These are phyloP conservation scores for Zaprionus vittiger DNA, from an alignment of 1,140 invertebrate species.

Conservation along the genomic window DNA sequence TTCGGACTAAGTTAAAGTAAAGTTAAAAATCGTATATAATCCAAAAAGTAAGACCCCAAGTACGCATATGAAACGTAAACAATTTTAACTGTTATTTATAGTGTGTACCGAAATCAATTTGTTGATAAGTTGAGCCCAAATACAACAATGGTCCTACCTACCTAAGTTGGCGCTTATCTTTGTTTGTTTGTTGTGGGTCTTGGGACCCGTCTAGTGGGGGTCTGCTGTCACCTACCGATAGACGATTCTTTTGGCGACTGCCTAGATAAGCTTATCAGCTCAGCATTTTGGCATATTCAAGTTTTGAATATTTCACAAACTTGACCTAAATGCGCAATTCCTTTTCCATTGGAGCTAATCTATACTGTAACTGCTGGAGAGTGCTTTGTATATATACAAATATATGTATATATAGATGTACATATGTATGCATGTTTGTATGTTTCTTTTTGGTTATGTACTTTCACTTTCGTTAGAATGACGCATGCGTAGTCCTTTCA, in stretches of 20 bases:
- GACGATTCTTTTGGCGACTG: not conserved
- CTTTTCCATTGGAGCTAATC: slow-evolving; percentile 18
- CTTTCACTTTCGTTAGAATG: slow-evolving; percentile 64
- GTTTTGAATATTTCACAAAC: slow-evolving; percentile 54
- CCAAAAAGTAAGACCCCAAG: not conserved
- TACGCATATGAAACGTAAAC: slow-evolving; percentile 28
- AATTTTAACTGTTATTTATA: slow-evolving; percentile 30
- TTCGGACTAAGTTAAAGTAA: not conserved
- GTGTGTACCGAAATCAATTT: slow-evolving; percentile 31
- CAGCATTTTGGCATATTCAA: slow-evolving; percentile 50
- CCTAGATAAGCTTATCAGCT: slow-evolving; percentile 48
- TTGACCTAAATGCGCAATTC: slow-evolving; percentile 74
- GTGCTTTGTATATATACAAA: slow-evolving; percentile 3
- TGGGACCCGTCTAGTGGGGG: slow-evolving; percentile 46
- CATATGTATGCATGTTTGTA: slow-evolving; percentile 14
- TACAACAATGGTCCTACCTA: slow-evolving; percentile 8
- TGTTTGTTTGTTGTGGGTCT: slow-evolving; percentile 15
- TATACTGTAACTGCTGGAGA: slow-evolving; percentile 7
- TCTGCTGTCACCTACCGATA: slow-evolving; percentile 28
- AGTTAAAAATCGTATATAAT: slow-evolving; percentile 9
- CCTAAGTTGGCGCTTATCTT: slow-evolving; percentile 4
- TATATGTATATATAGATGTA: not conserved
- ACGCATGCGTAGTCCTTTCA: slow-evolving; percentile 59
- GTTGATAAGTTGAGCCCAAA: slow-evolving; percentile 30
- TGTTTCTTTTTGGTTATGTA: slow-evolving; percentile 40